Evolutionary conservation across 2,113 vertebrate species (phyloP), one percentile per base, ranked within the genome.

Genomic region (Gallinago media): DNA sequence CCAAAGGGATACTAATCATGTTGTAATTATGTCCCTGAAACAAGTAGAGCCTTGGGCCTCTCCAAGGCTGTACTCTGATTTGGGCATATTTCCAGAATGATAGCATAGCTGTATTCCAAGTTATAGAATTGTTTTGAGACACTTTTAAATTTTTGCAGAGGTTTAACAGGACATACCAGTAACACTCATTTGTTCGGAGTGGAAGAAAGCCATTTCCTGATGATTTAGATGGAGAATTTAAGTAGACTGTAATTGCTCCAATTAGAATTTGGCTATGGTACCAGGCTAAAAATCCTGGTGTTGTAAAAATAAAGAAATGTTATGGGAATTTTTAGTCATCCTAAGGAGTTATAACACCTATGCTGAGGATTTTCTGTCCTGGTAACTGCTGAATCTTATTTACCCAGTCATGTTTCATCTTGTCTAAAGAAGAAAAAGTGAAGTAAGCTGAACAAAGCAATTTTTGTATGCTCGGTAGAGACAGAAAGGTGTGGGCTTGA

Each of bases 21-120:
- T 88, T 85, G 50, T 82, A 95, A 79, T 94, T 92, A 54, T 59
- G 93, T 88, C 93, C 89, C 77, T 96, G 94, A 96, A 94, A 85
- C 25, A 89, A 92, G 80, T 89, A 85, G 44, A 79, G 74, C 96
- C 94, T 97, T 93, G 92, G 62, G 50, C 8, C 26, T 88, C 59
- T 65, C 56, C 85, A 97, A 94, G 94, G 93, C 49, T 91, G 15
- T 79, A 19, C 15, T 87, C 62, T 79, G 49, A 62, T 85, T 76
- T 94, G 63, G 75, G 42, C 20, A 20, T 58, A 23, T 92, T 93
- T 94, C 89, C 92, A 92, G 72, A 93, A 79, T 67, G 87, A 88
- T 92, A 91, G 65, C 4, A 0, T 84, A 71, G n/a, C 44, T 3
- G 1, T 88, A 34, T 85, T 80, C 40, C 56, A 94, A 66, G 74